These are phyloP conservation scores for Plectrocnemia conspersa DNA, from an alignment of 1,140 invertebrate genomes.

Conservation along the genomic window DNA sequence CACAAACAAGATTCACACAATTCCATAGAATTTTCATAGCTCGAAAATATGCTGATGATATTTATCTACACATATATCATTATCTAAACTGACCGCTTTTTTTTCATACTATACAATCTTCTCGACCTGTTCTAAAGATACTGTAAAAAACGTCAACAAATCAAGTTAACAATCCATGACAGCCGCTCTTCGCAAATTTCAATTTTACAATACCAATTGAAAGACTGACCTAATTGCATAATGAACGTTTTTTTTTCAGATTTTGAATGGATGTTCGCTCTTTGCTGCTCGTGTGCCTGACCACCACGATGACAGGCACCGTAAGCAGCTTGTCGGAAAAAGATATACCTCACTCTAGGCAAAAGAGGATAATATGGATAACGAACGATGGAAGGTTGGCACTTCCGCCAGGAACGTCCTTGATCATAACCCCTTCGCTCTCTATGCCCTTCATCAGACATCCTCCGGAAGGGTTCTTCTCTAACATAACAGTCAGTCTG, in stretches of 20 bases:
- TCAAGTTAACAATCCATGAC: no score
- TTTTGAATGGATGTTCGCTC: constrained; percentile 23
- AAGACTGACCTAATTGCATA: no score
- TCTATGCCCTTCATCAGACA: constrained; percentile 77
- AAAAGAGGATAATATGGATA: constrained; percentile 76
- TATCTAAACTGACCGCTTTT: no score
- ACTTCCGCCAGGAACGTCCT: constrained; percentile 71
- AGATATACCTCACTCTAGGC: constrained; percentile 60
- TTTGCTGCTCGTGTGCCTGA: constrained; percentile 9
- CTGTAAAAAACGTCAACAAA: no score
- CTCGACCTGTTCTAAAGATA: no score
- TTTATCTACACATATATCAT: no score
- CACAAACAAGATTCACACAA: no score
- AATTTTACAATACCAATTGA: not conserved
- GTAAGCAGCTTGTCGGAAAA: not conserved
- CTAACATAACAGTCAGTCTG: constrained; percentile 77
- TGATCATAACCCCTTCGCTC: constrained; percentile 74
- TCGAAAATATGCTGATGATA: no score
- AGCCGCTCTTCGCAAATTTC: no score
- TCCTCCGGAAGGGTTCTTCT: constrained; percentile 77
- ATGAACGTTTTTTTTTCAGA: constrained; percentile 18
- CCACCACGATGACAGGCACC: constrained; percentile 6
- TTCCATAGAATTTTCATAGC: no score
- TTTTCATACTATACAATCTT: no score
- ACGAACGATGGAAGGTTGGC: constrained; percentile 76